Evolutionary conservation across 2,888 invertebrate species (phyloP), one percentile per base, ranked within the genome.

Genomic region (Fragum sueziense): DNA sequence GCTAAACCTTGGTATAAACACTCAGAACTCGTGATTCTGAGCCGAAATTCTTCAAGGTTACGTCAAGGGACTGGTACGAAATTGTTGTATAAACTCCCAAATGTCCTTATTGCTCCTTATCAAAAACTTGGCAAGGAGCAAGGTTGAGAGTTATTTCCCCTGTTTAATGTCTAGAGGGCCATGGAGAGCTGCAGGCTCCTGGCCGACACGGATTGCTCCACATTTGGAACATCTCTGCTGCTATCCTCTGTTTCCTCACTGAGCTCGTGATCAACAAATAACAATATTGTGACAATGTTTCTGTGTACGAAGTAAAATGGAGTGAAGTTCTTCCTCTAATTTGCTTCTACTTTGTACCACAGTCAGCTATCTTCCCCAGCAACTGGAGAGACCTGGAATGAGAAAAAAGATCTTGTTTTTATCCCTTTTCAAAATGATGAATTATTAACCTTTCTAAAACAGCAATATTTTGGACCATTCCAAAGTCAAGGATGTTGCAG

Each of bases 91-190:
- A 27, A 71, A 81, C 84, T 84, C 84, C 77, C 80, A 72, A 76
- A 41, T 27, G 29, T 59, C 74, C 70, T 59, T 27, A 20, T 62
- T 37, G 78, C 81, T 84, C 84, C 84, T 84, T 84, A 79, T 76
- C 79, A 79, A 80, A 84, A 84, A 84, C 72, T 76, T 74, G 76
- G 51, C 76, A 84, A 84, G 84, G 84, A 84, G 81, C 79, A 74
- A 74, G 74, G 72, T n/a, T 76, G 80, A 80, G 84, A 84, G 84
- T 81, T 81, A 70, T 31, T 78, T 74, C 79, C 84, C 84, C 75
- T 79, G 52, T 47, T 33, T 68, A 57, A 25, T 70, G 25, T n/a
- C 62, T 69, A 80, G 41, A 80, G 62, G 11, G 31, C 62, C 78
- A 78, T 71, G 62, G 76, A 71, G 80, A 67, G 80, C 61, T 34